Conservation (phyloP, 2,113 vertebrate genomes). For the Callochromis pleurospilus region DNA sequence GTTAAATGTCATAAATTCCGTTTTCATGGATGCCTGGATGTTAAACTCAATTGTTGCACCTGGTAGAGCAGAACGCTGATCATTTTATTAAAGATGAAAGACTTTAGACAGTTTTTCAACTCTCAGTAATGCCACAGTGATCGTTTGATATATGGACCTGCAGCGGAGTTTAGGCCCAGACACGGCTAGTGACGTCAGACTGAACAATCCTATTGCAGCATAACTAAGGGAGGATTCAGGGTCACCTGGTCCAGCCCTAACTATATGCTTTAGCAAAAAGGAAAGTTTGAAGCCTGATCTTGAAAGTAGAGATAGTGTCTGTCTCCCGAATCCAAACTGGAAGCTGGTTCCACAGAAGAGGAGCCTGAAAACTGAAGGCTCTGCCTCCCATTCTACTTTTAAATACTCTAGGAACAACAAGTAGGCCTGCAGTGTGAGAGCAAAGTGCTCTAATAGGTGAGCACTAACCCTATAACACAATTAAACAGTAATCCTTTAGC, state of each 20-base stretch:
- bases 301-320: neutral
- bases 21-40: too few relatives aligned
- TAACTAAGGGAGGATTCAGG: neutral
- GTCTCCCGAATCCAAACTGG: fast-evolving
- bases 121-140: too few relatives aligned
- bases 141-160: too few relatives aligned
- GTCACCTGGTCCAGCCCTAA: neutral
- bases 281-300: fast-evolving
- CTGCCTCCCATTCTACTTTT: neutral
- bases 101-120: too few relatives aligned
- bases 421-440: fast-evolving
- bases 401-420: neutral
- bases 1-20: too few relatives aligned
- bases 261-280: neutral
- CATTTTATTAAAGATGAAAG: too few relatives aligned
- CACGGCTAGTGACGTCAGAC: too few relatives aligned
- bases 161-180: too few relatives aligned
- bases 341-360: neutral
- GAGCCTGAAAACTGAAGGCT: neutral
- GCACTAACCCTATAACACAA: neutral
- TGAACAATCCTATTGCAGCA: neutral
- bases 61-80: too few relatives aligned
- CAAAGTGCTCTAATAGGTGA: fast-evolving
- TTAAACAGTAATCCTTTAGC: neutral
- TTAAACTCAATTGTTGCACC: too few relatives aligned